Evolutionary conservation across 2,888 invertebrate species (phyloP).

Genomic region (Ashinkailepas kermadecensis): DNA sequence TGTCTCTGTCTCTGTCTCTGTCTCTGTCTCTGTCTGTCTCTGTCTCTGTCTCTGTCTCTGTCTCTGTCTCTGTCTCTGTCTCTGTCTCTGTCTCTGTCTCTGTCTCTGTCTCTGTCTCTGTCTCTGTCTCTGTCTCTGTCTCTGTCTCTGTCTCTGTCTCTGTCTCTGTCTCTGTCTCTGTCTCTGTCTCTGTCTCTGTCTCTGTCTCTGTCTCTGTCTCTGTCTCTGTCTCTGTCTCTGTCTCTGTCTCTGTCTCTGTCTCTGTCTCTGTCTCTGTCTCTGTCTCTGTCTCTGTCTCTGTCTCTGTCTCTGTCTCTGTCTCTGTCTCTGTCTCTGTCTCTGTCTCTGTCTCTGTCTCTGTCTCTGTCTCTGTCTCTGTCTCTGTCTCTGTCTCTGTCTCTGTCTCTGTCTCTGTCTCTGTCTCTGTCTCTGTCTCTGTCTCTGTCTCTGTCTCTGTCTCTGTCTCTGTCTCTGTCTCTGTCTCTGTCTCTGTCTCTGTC

Average conservation of each 20-base stretch:
- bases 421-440: not conserved
- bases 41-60: slow-evolving; percentile 1
- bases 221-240: not conserved
- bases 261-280: not conserved
- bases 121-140: slow-evolving; percentile 11
- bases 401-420: not conserved
- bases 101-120: not conserved
- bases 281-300: not conserved
- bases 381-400: no score
- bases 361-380: not conserved
- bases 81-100: slow-evolving; percentile 22
- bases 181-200: not conserved
- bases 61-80: slow-evolving; percentile 16
- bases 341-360: not conserved
- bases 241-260: not conserved
- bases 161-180: not conserved
- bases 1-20: not conserved
- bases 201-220: not conserved
- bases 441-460: no score
- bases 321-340: not conserved
- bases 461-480: no score
- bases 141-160: not conserved
- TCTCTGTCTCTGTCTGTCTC: not conserved
- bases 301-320: not conserved
- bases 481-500: no score